Evolutionary conservation across 2,113 vertebrate genomes (phyloP).

Genomic region (Crocuta crocuta): DNA sequence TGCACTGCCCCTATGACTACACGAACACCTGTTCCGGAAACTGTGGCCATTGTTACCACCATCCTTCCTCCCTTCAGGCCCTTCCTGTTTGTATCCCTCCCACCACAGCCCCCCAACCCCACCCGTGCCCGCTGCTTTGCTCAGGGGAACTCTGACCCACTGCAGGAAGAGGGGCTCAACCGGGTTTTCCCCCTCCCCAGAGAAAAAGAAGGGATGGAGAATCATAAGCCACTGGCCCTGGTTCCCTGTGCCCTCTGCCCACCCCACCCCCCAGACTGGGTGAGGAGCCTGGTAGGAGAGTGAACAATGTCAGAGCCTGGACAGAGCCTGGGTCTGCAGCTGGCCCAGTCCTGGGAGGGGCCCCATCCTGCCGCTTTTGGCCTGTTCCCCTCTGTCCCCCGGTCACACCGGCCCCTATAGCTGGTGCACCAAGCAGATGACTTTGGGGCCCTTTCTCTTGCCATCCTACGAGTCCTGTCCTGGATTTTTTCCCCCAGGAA

Average conservation of each 20-base stretch:
- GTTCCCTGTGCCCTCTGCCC: not conserved
- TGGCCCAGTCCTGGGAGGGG: not conserved
- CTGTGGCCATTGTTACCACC: slow-evolving; percentile 65
- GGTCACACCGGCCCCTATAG: not conserved
- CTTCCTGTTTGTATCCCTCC: slow-evolving; percentile 76
- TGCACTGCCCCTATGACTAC: not conserved
- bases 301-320: not conserved
- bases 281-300: not conserved
- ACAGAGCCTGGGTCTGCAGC: not conserved
- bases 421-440: not conserved
- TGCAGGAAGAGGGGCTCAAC: slow-evolving; percentile 51
- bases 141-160: slow-evolving; percentile 39
- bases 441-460: not conserved
- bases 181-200: not conserved
- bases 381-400: rapidly evolving
- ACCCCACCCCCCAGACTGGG: rapidly evolving
- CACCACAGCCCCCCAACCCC: slow-evolving; percentile 46
- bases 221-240: not conserved
- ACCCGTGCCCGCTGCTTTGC: slow-evolving; percentile 81
- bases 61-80: slow-evolving; percentile 69
- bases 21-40: slow-evolving; percentile 78
- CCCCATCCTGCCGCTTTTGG: not conserved
- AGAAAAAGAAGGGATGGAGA: not conserved
- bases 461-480: not conserved
- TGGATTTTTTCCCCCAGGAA: not conserved